Conservation (phyloP, 2,113 vertebrate genomes). For the Pongo pygmaeus region DNA sequence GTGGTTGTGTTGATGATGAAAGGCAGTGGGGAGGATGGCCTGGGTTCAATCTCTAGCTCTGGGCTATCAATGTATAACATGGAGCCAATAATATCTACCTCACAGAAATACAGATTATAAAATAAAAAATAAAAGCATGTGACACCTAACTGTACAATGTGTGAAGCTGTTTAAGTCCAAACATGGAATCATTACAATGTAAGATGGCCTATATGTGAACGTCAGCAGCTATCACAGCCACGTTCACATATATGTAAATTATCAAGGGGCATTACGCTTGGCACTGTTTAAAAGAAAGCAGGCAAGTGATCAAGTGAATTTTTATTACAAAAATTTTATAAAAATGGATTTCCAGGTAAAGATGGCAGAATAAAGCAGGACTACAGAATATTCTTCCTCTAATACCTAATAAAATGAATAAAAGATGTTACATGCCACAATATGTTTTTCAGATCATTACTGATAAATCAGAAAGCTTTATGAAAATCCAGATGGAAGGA, state of each 20-base stretch:
- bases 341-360: neutral
- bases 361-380: neutral
- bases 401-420: neutral
- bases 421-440: neutral
- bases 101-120: neutral
- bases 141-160: neutral
- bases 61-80: neutral
- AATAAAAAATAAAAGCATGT: neutral
- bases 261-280: neutral
- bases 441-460: neutral
- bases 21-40: neutral
- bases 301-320: neutral
- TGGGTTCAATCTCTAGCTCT: neutral
- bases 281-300: neutral
- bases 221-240: neutral
- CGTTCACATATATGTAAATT: neutral
- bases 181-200: neutral
- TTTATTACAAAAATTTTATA: neutral
- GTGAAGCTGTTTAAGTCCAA: neutral
- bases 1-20: neutral
- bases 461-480: neutral
- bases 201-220: neutral
- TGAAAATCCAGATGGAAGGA: neutral
- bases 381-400: neutral
- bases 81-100: neutral